Percentiles rank a stretch among this genome's conserved stretches.
phyloP scores from a whole-genome alignment of 2,888 invertebrate species.

The Philaethria dido region DNA sequence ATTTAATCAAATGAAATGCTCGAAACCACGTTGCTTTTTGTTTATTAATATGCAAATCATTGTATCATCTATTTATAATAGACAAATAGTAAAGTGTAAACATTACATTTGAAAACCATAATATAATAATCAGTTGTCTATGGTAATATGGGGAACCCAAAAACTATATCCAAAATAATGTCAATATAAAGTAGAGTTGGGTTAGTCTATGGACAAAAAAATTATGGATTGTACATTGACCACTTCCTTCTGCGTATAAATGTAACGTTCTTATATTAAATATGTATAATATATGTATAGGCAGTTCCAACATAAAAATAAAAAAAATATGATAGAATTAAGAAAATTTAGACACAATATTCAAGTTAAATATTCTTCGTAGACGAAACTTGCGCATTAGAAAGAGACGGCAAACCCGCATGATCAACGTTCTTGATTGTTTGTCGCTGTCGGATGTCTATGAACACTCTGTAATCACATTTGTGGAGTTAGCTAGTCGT shows the following conservation, averaged over 20 bases:
- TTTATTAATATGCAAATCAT: conserved; percentile 58
- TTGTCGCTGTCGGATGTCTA: conserved; percentile 27
- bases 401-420: conserved; percentile 25
- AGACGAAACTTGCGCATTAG: conserved; percentile 19
- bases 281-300: too few species aligned
- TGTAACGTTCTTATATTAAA: too few species aligned
- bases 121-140: conserved; percentile 5
- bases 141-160: not conserved
- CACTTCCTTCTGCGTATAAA: too few species aligned
- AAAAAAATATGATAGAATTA: not conserved
- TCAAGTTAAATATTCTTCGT: not conserved
- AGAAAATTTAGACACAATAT: not conserved
- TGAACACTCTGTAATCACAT: conserved; percentile 24
- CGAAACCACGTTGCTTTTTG: not conserved
- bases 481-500: conserved; percentile 16
- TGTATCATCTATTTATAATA: conserved; percentile 53
- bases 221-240: too few species aligned
- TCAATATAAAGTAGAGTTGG: not conserved
- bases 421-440: conserved; percentile 23
- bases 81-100: conserved; percentile 7
- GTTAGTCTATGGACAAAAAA: not conserved
- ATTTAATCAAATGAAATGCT: not conserved
- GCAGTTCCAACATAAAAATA: not conserved
- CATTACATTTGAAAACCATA: conserved; percentile 6
- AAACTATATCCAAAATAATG: not conserved